phyloP scores from a whole-genome alignment of 2,113 vertebrate species.

The Gracilinanus agilis region DNA sequence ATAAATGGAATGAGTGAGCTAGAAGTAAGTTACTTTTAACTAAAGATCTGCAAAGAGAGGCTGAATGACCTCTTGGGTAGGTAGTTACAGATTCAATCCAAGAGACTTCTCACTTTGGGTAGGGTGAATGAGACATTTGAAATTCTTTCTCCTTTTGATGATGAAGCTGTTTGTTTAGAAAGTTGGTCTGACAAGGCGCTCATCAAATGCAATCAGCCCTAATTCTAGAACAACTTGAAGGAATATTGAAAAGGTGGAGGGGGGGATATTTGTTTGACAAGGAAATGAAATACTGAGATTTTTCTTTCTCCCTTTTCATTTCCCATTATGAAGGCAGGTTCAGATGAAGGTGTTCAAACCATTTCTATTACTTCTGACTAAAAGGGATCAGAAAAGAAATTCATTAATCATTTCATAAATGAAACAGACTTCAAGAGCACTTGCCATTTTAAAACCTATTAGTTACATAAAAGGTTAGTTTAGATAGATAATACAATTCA shows the following conservation, averaged over 20 bases:
- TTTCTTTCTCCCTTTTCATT: background rate
- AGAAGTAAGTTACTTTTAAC: background rate
- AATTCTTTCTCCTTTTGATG: background rate
- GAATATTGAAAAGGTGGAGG: background rate
- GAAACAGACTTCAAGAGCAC: background rate
- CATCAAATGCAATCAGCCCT: background rate
- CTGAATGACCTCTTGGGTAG: background rate
- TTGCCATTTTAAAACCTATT: background rate
- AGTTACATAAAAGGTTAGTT: background rate
- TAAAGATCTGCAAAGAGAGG: background rate
- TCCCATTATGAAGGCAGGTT: too few relatives aligned
- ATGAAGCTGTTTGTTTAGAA: background rate
- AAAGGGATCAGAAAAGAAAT: slow-evolving; percentile 7
- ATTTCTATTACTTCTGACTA: background rate
- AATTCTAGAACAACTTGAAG: background rate
- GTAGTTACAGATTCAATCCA: background rate
- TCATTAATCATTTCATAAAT: background rate
- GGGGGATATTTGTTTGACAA: background rate
- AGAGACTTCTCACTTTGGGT: background rate
- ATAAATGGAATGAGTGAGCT: background rate
- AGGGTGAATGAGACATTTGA: background rate
- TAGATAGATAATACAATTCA: background rate
- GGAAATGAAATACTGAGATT: background rate
- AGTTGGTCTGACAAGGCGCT: background rate
- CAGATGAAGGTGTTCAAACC: background rate